Base-by-base conservation (phyloP, 2,113 vertebrate genomes). In the Peromyscus maniculatus region DNA sequence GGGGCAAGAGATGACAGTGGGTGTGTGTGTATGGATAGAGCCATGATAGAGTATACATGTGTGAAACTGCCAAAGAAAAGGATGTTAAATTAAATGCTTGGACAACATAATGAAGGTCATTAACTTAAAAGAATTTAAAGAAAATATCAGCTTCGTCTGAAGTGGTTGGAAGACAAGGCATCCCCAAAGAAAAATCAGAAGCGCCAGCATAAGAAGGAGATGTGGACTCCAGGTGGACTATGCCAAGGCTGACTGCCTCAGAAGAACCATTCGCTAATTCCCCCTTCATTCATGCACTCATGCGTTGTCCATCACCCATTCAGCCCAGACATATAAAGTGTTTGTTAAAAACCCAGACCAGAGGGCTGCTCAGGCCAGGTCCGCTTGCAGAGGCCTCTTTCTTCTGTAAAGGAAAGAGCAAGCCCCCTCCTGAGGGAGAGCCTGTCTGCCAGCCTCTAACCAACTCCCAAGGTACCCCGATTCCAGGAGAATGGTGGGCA, bases 311-410 rank as follows among this genome's bases (percentile, higher is more conserved):
- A 57, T 19, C 10, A 21, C 71, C 21, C 71, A 31, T 31, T 55
- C 26, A 0, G 8, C 31, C 31, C 7, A 24, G 17, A 39, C 19
- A 2, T 24, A 9, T 0, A 11, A 31, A 57, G 59, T 3, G 15
- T 39, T 57, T 59, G 26, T 43, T 86, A 46, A 66, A 86, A 64
- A 16, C 46, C 82, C n/a, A 64, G 39, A 31, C 24, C n/a, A 64
- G 82, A 43, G n/a, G 43, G 82, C 33, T 39, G 82, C 57, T 28
- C 24, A 28, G 80, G 36, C 80, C 7, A 26, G 57, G 80, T 64
- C 22, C 0, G 24, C 82, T 26, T 66, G 26, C 28, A 19, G 26
- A 17, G 11, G 16, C 24, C 83, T 66, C 62, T 46, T 43, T 66
- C 39, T 33, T 46, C 82, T 66, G 59, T 17, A 66, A 86, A 86